Evolutionary conservation across 2,888 invertebrate species (phyloP).

Genomic region (Bimastos eiseni): DNA sequence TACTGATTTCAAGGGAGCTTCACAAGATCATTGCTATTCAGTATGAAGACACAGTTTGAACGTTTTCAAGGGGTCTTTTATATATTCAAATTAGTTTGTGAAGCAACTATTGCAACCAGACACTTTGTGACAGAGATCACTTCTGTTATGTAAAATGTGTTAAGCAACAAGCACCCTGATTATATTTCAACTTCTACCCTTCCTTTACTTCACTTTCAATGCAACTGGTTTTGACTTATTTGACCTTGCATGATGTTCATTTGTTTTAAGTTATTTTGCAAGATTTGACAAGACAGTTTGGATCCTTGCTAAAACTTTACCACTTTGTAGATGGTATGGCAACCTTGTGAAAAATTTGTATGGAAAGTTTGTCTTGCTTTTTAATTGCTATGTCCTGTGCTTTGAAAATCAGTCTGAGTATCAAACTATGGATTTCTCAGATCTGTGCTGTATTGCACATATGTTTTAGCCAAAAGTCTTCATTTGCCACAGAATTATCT

Average conservation of each 20-base stretch:
- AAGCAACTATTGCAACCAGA: no score
- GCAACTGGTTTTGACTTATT: neutral
- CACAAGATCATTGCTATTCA: neutral
- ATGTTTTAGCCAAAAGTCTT: no score
- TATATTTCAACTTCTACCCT: neutral
- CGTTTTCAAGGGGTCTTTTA: no score
- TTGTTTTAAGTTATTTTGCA: no score
- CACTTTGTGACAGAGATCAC: neutral
- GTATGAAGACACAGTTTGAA: neutral
- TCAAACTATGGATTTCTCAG: no score
- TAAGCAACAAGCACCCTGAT: neutral
- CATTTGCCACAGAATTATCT: no score
- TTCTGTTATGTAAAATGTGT: neutral
- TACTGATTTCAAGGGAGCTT: neutral
- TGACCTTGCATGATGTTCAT: neutral
- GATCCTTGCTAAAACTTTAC: neutral
- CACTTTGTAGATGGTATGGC: neutral
- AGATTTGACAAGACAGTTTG: neutral
- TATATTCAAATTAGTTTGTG: no score
- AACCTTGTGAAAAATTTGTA: neutral
- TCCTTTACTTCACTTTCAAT: neutral
- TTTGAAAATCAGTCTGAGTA: no score
- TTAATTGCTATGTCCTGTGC: no score
- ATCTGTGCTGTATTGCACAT: no score
- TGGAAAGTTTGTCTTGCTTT: neutral